phyloP scores from a whole-genome alignment of 2,797 vertebrate species.

The Diplodus puntazzo region DNA sequence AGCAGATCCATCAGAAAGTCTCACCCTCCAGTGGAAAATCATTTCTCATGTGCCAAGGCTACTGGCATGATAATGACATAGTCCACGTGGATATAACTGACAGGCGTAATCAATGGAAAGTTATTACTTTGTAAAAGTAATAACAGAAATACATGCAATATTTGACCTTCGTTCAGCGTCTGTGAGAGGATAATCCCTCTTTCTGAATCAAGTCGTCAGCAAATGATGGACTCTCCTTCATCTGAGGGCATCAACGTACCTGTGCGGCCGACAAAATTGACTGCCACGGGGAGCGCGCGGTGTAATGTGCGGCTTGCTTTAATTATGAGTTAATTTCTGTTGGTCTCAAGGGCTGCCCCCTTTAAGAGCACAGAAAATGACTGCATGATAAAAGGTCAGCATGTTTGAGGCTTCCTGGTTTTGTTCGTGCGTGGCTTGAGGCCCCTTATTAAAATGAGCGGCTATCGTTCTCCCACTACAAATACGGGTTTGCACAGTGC shows the following conservation, averaged over 20 bases:
- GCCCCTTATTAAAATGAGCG: constrained; percentile 67
- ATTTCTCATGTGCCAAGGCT: constrained; percentile 27
- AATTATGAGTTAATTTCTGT: constrained; percentile 73
- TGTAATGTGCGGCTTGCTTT: constrained; percentile 56
- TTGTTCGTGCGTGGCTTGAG: constrained; percentile 46
- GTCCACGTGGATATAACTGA: constrained; percentile 19
- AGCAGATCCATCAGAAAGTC: constrained; percentile 1
- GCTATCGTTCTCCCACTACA: constrained; percentile 30
- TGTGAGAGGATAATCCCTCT: constrained; percentile 17
- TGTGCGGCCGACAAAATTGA: constrained; percentile 29
- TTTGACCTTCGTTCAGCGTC: constrained; percentile 36
- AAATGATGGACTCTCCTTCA: constrained; percentile 18
- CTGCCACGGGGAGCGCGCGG: constrained; percentile 30
- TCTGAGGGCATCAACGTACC: constrained; percentile 37
- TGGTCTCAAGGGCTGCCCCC: constrained; percentile 55
- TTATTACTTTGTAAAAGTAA: constrained; percentile 38
- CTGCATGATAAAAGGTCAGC: constrained; percentile 76
- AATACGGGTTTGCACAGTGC: constrained; percentile 32
- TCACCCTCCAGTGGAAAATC: constrained; percentile 3
- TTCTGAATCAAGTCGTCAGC: constrained; percentile 39
- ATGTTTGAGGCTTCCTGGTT: constrained; percentile 56
- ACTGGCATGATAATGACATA: constrained; percentile 3
- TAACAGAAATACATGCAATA: constrained; percentile 31
- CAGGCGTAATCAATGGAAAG: constrained; percentile 28
- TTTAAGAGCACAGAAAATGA: constrained; percentile 57